A percentile compares a stretch with the other conserved stretches of the same genome.
Conservation (phyloP, 2,113 vertebrate genomes). For the Sander vitreus region DNA sequence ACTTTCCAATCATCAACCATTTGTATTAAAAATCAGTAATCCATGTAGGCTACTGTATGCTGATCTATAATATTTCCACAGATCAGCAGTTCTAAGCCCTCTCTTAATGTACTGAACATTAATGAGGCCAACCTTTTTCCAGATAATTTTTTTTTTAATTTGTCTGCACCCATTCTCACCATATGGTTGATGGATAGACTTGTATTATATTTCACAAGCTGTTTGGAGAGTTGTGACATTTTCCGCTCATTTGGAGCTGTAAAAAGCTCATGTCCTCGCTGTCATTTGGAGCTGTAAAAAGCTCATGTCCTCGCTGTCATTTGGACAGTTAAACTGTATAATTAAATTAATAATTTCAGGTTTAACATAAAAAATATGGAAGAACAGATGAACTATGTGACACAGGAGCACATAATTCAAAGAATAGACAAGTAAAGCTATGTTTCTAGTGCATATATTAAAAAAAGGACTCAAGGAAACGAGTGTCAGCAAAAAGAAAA, state of each 20-base stretch:
- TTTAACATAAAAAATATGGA: background rate
- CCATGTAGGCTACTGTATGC: too few relatives aligned
- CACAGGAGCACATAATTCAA: background rate
- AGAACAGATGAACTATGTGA: background rate
- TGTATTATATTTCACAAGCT: background rate
- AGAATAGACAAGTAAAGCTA: background rate
- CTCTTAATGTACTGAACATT: background rate
- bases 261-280: background rate
- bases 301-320: background rate
- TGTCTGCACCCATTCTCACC: background rate
- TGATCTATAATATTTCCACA: background rate
- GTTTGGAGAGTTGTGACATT: background rate
- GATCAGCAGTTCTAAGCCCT: constrained; percentile 12
- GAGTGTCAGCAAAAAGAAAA: background rate
- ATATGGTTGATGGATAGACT: background rate
- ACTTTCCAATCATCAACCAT: constrained; percentile 8
- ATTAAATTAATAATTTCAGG: background rate
- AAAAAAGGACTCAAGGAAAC: background rate
- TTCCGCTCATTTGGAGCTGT: background rate
- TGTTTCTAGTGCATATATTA: background rate
- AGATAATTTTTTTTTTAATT: background rate
- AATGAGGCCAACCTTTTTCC: background rate
- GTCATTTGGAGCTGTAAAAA: background rate
- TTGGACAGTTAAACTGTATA: background rate
- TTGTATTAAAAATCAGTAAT: background rate